Evolutionary conservation across 2,888 invertebrate species (phyloP), one percentile per base, ranked within the genome.

Genomic region (Suillia variegata): DNA sequence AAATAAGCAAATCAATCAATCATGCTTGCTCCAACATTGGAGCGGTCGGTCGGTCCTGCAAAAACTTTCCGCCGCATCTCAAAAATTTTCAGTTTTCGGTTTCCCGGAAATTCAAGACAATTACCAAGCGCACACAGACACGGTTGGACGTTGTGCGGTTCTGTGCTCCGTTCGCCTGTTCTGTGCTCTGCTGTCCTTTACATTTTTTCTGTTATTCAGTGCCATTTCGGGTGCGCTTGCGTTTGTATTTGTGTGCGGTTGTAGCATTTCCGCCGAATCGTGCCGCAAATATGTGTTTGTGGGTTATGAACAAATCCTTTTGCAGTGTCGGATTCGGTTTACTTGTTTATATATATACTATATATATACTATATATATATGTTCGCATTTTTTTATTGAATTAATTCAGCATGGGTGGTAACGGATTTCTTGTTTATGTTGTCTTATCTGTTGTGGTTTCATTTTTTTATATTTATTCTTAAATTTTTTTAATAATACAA

Each of bases 1-100:
- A 74, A 73, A 76, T 67, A 75, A 68, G 71, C 62, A 62, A 68
- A 69, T 67, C 68, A 68, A 72, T 72, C 75, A 72, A 72, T 72
- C 72, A 72, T 65, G 58, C 18, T 45, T 20, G 20, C 10, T 17
- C 18, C 26, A 26, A 26, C 26, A 26, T 6, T 6, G 26, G 5
- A 26, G 26, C 5, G 26, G 10, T 26, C 6, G 26, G 26, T 26
- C 6, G 6, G 26, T 26, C 10, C 26, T 10, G 26, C 26, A 10
- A n/a, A n/a, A n/a, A 26, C 10, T 26, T 26, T 26, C 26, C n/a
- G n/a, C n/a, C n/a, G 5, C 26, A 10, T 26, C 26, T 26, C 6
- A n/a, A 38, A 38, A n/a, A 38, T 38, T 38, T 26, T 10, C n/a
- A 38, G 6, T 38, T 31, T 31, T 31, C 31, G 31, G 31, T 31